A percentile compares a stretch with the other conserved stretches of the same genome.
Conservation (phyloP, 2,888 invertebrate species). For the Caprella mutica region DNA sequence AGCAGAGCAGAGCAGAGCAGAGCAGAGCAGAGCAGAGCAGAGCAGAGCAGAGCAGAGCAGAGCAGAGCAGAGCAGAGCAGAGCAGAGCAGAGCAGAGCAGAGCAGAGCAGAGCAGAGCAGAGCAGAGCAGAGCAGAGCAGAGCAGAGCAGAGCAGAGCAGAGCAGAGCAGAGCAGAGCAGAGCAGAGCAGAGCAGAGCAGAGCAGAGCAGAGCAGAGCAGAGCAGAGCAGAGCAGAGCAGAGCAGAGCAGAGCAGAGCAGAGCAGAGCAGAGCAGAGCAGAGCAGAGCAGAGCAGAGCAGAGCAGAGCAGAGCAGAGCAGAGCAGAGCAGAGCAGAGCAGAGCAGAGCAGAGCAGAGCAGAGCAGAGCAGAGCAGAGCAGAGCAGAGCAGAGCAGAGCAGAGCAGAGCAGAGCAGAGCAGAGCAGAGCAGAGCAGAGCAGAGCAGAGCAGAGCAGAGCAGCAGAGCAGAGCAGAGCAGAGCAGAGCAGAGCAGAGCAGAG, state of each 20-base stretch:
- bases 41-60: not conserved
- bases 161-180: not conserved
- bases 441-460: not conserved
- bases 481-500: no score
- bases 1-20: not conserved
- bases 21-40: not conserved
- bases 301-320: not conserved
- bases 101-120: not conserved
- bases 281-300: not conserved
- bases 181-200: not conserved
- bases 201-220: not conserved
- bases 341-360: not conserved
- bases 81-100: not conserved
- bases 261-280: not conserved
- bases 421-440: not conserved
- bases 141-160: not conserved
- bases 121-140: not conserved
- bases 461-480: no score
- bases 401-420: not conserved
- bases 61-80: not conserved
- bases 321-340: not conserved
- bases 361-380: not conserved
- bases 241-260: not conserved
- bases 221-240: not conserved
- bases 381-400: not conserved